A percentile compares a stretch with the other conserved stretches of the same genome.
Evolutionary conservation across 2,888 invertebrate species (phyloP).

Genomic region (Halictus quadricinctus): DNA sequence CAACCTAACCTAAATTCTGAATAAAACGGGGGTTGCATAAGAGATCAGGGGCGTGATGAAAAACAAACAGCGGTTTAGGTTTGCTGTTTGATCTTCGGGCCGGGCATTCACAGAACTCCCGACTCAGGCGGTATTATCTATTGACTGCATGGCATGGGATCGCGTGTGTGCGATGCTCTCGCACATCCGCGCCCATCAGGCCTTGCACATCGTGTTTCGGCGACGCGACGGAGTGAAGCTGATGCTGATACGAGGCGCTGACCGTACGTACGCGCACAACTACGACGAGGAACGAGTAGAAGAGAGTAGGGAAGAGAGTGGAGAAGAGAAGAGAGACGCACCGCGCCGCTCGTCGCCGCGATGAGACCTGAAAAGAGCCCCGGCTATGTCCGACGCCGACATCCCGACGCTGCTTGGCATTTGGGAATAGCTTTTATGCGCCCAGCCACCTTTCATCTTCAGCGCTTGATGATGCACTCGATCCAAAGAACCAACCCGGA

Average conservation of each 20-base stretch:
- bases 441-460: constrained; percentile 77
- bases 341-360: constrained; percentile 25
- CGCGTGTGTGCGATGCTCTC: constrained; percentile 62
- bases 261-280: constrained; percentile 57
- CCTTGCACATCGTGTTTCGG: constrained; percentile 57
- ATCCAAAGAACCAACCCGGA: constrained; percentile 65
- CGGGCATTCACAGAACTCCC: constrained; percentile 80
- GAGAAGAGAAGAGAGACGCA: constrained; percentile 3
- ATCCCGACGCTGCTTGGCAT: constrained; percentile 72
- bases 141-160: constrained; percentile 75
- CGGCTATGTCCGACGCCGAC: constrained; percentile 45
- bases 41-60: constrained; percentile 82
- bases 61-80: constrained; percentile 82
- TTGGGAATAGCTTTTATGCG: constrained; percentile 80
- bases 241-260: constrained; percentile 61
- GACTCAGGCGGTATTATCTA: constrained; percentile 79
- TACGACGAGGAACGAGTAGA: background rate
- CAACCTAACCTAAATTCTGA: constrained; percentile 81
- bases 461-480: constrained; percentile 76
- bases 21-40: constrained; percentile 81
- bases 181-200: constrained; percentile 43
- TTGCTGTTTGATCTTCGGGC: constrained; percentile 82
- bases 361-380: constrained; percentile 60
- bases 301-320: background rate
- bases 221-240: constrained; percentile 47